Conservation (phyloP, 2,113 vertebrate genomes). For the Colossoma macropomum region DNA sequence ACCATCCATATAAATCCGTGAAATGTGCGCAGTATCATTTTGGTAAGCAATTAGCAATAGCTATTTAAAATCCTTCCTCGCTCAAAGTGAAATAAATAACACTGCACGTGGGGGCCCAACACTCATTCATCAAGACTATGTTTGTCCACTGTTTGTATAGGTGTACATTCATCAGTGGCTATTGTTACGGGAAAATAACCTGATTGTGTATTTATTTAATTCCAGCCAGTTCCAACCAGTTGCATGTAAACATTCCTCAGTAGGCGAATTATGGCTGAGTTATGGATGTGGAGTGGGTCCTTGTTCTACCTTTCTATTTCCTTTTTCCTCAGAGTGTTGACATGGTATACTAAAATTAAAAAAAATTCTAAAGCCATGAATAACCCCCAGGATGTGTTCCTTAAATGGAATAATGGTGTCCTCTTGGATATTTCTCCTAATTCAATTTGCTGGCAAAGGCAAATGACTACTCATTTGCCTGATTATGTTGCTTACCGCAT, state of each 20-base stretch:
- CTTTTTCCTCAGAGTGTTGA: conserved; percentile 17
- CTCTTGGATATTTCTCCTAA: neutral
- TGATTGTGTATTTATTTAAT: conserved; percentile 54
- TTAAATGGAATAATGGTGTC: neutral
- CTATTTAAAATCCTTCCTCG: conserved; percentile 41
- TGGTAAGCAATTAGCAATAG: conserved; percentile 61
- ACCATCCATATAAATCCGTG: conserved; percentile 33
- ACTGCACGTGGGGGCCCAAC: conserved; percentile 32
- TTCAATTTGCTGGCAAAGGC: conserved; percentile 15
- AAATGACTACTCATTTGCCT: neutral
- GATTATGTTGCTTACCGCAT: too few species aligned
- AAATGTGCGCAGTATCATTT: conserved; percentile 39
- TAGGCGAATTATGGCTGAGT: conserved; percentile 47
- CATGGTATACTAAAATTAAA: conserved; percentile 34
- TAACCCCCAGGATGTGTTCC: conserved; percentile 17
- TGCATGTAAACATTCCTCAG: conserved; percentile 61
- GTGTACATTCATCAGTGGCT: conserved; percentile 61
- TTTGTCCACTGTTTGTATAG: conserved; percentile 25
- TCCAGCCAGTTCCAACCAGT: conserved; percentile 57
- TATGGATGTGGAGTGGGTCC: conserved; percentile 55
- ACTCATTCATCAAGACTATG: conserved; percentile 62
- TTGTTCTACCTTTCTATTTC: conserved; percentile 24
- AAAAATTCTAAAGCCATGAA: conserved; percentile 31
- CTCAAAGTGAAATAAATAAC: conserved; percentile 43
- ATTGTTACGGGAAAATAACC: conserved; percentile 57